Evolutionary conservation across 2,113 vertebrate genomes (phyloP), one percentile per base, ranked within the genome.

Genomic region (Benitochromis conjunctus): DNA sequence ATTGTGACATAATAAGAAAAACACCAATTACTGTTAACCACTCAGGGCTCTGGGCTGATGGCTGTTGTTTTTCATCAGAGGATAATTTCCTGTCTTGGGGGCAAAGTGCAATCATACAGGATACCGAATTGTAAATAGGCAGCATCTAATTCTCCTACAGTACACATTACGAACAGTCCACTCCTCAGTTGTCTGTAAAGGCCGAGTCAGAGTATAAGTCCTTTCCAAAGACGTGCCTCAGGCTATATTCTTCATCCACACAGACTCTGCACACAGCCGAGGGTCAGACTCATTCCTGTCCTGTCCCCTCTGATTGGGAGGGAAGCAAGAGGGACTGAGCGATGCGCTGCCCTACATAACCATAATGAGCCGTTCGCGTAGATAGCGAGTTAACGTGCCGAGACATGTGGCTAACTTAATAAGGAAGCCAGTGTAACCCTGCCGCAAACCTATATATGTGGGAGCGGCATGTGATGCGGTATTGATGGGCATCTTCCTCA

Each of bases 261-360:
- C 85, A 86, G 80, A 86, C 71, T 88, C 56, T 38, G 55, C 86
- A 71, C 82, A 82, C 85, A 79, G 92, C 84, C 89, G 74, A 93
- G 84, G 84, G 88, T 85, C 82, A 55, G 64, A 81, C 89, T 92
- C 88, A 94, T 91, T 91, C 51, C 82, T 88, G 69, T 55, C 81
- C 88, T 14, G 82, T 88, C 90, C 90, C 64, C 31, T 83, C 85
- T 82, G 86, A 92, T 88, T 29, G 69, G 84, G 86, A 74, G 79
- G 77, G 53, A 57, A 79, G 38, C 21, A n/a, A 38, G 86, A 41
- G 74, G 85, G 86, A 90, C 53, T 13, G 55, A 77, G 91, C 62
- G 82, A 83, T 41, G 57, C 29, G 0, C 60, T 95, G 93, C 85
- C 95, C 94, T 92, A 94, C 89, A 95, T 95, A 93, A 82, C 71